Conservation (phyloP, 2,113 vertebrate species). For the Ctenodactylus gundi region DNA sequence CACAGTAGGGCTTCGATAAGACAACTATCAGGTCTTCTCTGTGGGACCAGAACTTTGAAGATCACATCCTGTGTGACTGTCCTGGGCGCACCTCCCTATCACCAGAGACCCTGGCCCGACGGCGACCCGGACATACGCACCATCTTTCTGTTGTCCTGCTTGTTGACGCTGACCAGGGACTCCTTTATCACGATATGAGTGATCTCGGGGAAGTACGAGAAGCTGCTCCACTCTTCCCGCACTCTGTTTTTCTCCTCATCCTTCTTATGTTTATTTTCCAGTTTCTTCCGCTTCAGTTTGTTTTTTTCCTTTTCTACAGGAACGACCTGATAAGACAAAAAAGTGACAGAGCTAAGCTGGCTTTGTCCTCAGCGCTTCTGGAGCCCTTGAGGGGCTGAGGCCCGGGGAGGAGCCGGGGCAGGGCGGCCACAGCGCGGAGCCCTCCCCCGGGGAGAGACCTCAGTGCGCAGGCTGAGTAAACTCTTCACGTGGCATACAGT, state of each 20-base stretch:
- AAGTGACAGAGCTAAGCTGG: neutral
- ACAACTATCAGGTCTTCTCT: neutral
- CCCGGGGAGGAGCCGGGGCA: neutral
- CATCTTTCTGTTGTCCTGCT: constrained; percentile 97
- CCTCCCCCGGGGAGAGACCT: neutral
- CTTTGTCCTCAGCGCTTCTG: neutral
- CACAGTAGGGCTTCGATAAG: neutral
- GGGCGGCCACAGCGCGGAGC: no score
- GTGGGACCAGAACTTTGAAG: neutral
- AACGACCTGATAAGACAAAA: constrained; percentile 80
- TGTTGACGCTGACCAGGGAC: constrained; percentile 89
- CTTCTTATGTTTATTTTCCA: constrained; percentile 86
- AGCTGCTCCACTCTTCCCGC: constrained; percentile 87
- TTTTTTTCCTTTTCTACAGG: constrained; percentile 88
- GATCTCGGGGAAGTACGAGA: constrained; percentile 97
- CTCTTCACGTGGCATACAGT: neutral
- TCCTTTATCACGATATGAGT: constrained; percentile 95
- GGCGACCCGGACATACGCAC: constrained; percentile 78
- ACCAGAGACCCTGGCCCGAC: neutral
- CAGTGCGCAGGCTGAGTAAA: neutral
- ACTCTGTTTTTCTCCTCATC: constrained; percentile 86
- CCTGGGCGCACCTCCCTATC: neutral
- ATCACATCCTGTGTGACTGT: neutral
- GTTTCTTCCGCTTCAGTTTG: constrained; percentile 90
- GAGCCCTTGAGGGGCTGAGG: neutral